A percentile compares a stretch with the other conserved stretches of the same genome.
Evolutionary conservation across 2,113 vertebrate genomes (phyloP).

Genomic region (Aythya baeri): DNA sequence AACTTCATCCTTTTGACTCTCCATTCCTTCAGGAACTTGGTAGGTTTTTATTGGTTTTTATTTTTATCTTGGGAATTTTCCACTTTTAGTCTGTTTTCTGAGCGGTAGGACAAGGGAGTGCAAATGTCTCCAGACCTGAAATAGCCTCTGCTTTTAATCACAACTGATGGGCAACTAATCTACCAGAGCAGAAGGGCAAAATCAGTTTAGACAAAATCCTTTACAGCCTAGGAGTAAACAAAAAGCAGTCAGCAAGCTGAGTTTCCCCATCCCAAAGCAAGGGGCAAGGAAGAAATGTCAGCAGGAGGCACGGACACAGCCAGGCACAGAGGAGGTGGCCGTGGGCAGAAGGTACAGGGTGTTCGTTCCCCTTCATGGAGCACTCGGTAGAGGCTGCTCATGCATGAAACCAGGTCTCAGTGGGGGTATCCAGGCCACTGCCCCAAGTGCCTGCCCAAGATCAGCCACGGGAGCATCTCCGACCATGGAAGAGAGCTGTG

Average conservation of each 20-base stretch:
- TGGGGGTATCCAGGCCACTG: background rate
- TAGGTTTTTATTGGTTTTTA: background rate
- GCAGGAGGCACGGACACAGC: fast-evolving
- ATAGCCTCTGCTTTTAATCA: background rate
- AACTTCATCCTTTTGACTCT: background rate
- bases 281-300: background rate
- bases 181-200: background rate
- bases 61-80: background rate
- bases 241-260: background rate
- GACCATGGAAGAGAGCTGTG: background rate
- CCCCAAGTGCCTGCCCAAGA: background rate
- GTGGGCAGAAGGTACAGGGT: fast-evolving
- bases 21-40: background rate
- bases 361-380: background rate
- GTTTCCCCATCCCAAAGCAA: background rate
- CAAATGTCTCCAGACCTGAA: background rate
- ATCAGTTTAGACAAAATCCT: background rate
- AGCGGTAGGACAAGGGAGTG: fast-evolving
- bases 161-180: background rate
- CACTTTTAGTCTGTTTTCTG: background rate
- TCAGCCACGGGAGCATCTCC: background rate
- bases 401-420: background rate
- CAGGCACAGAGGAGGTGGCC: background rate
- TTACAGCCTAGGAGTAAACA: background rate
- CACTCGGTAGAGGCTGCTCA: background rate